These are phyloP conservation scores for Argya squamiceps DNA, from an alignment of 2,797 vertebrate species.

Conservation along the genomic window DNA sequence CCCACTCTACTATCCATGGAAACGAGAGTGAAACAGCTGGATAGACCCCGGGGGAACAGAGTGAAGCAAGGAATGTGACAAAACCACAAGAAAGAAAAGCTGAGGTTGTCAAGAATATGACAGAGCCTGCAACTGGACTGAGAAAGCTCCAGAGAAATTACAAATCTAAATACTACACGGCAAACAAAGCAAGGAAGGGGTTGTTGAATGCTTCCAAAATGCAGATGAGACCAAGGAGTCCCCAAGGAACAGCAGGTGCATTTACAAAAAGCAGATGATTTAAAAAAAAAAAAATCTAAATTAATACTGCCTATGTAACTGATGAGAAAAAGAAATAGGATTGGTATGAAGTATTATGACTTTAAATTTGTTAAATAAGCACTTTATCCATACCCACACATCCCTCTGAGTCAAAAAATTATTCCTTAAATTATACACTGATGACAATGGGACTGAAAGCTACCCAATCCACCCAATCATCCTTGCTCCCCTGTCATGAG, in stretches of 20 bases:
- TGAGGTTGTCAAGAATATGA: not conserved
- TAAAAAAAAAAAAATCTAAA: not conserved
- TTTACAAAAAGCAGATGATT: not conserved
- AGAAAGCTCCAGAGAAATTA: not conserved
- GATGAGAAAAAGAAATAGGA: not conserved
- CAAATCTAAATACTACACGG: fast-evolving
- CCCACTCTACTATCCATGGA: not conserved
- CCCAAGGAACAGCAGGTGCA: not conserved
- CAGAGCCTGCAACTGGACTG: not conserved
- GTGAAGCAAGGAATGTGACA: not conserved
- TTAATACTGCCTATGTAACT: not conserved
- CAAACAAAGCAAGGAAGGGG: not conserved
- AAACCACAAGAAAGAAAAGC: not conserved
- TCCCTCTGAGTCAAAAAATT: not conserved
- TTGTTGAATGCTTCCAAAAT: not conserved
- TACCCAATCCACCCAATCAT: not conserved
- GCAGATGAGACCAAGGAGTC: not conserved
- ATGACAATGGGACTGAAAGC: not conserved
- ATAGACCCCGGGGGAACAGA: not conserved
- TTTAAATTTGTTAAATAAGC: not conserved
- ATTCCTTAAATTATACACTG: not conserved
- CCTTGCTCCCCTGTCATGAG: not conserved
- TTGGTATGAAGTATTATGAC: not conserved
- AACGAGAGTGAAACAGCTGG: not conserved
- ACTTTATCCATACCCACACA: not conserved